Evolutionary conservation across 2,113 vertebrate genomes (phyloP), one percentile per base, ranked within the genome.

Genomic region (Actinemys pallida): DNA sequence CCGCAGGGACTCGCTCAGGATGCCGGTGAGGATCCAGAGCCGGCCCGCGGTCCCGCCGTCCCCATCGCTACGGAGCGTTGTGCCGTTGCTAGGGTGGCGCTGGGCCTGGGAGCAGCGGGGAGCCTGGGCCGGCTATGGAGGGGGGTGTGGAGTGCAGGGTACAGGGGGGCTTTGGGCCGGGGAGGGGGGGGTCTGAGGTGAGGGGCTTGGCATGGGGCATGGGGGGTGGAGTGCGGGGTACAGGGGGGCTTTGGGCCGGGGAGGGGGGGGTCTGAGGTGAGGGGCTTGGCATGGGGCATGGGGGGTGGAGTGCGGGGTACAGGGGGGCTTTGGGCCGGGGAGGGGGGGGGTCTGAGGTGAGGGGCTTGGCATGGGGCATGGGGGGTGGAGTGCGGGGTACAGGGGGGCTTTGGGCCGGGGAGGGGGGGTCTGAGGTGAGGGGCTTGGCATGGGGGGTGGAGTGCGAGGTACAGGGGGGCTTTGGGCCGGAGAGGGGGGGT

Each of bases 71-170:
- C 5, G 17, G 59, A n/a, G 88, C 47, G 94, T 91, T 89, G 96
- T 93, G 94, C 94, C 84, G 97, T 97, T 98, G 96, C 97, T 93
- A 97, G 96, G 97, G 97, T 96, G 96, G 97, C 91, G 91, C 94
- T 42, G 95, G 93, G 90, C 92, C n/a, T 39, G 69, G 69, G 72
- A 39, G 31, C 65, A 39, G 16, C 59, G 65, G 65, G 65, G 19
- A 16, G 31, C n/a, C n/a, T 16, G 35, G 62, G 27, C n/a, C 35
- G 16, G 13, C 20, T 12, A 2, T 5, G 57, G 57, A 2, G 57
- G 57, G 57, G 27, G 1, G 57, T 10, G 57, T 17, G 52, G 25
- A 2, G 25, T 59, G 27, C 4, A 27, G 25, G 10, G 27, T 39
- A 39, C 39, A 39, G 39, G 39, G 56, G 57, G 27, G 10, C 57